These are phyloP conservation scores for Diachasmimorpha longicaudata DNA, from an alignment of 1,140 invertebrate genomes.

Conservation along the genomic window DNA sequence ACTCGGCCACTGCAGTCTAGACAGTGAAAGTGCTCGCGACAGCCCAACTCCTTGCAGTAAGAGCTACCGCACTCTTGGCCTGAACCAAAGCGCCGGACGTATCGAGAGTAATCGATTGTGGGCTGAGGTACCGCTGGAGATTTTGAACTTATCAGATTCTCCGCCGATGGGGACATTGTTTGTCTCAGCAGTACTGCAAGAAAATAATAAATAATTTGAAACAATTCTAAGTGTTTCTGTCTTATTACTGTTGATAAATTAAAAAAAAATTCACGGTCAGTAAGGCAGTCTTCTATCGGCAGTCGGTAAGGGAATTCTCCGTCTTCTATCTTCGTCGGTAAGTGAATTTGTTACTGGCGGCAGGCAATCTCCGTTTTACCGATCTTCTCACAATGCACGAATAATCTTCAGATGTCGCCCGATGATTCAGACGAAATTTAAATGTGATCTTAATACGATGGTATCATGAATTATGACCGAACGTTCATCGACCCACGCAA, in stretches of 20 bases:
- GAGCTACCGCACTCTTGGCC: constrained; percentile 73
- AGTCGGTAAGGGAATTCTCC: background rate
- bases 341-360: background rate
- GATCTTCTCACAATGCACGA: background rate
- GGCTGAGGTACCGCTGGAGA: constrained; percentile 48
- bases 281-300: background rate
- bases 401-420: background rate
- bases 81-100: constrained; percentile 72
- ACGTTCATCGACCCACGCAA: constrained; percentile 53
- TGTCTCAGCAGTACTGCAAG: constrained; percentile 59
- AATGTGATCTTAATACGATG: constrained; percentile 32
- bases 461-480: constrained; percentile 52
- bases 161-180: constrained; percentile 59
- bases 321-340: background rate
- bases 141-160: constrained; percentile 52
- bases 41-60: constrained; percentile 69
- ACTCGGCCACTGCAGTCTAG: constrained; percentile 88
- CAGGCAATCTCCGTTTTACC: background rate
- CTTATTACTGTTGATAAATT: background rate
- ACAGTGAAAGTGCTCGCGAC: constrained; percentile 95
- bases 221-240: too few species aligned
- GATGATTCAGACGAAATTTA: background rate
- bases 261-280: too few species aligned
- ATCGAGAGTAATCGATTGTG: constrained; percentile 73
- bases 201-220: constrained; percentile 20